Evolutionary conservation across 2,113 vertebrate species (phyloP), one percentile per base, ranked within the genome.

Genomic region (Gallinago undulata): DNA sequence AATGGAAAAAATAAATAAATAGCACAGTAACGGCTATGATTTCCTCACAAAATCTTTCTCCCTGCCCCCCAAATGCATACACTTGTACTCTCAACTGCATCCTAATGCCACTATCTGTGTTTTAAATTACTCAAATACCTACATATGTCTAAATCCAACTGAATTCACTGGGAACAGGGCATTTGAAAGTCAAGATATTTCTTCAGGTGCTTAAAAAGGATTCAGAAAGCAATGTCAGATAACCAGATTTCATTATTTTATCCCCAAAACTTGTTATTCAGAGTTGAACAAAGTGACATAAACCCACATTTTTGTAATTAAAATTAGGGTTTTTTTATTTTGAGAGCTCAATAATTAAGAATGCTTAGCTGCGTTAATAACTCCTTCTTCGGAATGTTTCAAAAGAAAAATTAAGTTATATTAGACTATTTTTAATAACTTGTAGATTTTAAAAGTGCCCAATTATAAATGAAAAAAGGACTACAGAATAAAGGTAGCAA

Each of bases 401-500:
- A 74, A 59, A 87, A 72, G 63, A 93, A 93, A 78, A 97, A 78
- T 76, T 89, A 93, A 87, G 73, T 90, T 90, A 47, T 15, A 94
- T 70, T 94, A 68, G 53, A 68, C 50, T 92, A 56, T 92, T 86
- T 93, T 96, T 96, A 90, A 85, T 92, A 97, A 94, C 75, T 87
- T 91, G 33, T 70, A 91, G 48, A 57, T 70, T 95, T 95, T 76
- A 69, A 53, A 95, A 90, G 92, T 81, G 53, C 64, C 79, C 86
- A 93, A 80, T 57, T 90, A 86, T n/a, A 93, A 93, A 73, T 94
- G 76, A 95, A 94, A 89, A 89, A 94, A 90, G 39, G 67, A 70
- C 93, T 94, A 59, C 45, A 83, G 86, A 95, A 87, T 60, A 96
- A 95, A 97, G 92, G 85, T 47, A 94, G 93, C 84, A 91, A 95